Conservation (phyloP, 1,140 invertebrate genomes). For the Cyclina sinensis region DNA sequence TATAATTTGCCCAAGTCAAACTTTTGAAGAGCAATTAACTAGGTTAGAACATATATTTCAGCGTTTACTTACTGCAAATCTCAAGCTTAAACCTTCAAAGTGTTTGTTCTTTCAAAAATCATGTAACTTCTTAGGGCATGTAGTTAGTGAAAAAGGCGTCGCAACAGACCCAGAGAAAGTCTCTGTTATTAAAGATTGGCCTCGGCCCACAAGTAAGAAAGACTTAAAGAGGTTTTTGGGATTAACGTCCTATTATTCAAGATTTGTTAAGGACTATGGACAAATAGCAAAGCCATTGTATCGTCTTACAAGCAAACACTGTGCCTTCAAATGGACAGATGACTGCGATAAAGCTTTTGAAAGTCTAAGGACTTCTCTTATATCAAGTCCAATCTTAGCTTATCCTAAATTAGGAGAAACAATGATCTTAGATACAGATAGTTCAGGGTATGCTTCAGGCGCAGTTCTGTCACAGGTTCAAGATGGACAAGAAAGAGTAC, state of each 20-base stretch:
- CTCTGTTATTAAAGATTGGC: slow-evolving; percentile 63
- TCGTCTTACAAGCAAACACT: slow-evolving; percentile 51
- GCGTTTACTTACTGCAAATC: slow-evolving; percentile 7
- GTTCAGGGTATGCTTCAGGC: slow-evolving; percentile 72
- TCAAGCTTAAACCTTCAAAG: slow-evolving; percentile 65
- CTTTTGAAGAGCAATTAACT: not conserved
- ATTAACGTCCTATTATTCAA: slow-evolving; percentile 84
- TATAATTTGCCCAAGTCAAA: slow-evolving; percentile 5
- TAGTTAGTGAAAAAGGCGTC: slow-evolving; percentile 64
- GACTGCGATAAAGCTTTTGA: slow-evolving; percentile 70
- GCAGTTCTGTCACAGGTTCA: slow-evolving; percentile 77
- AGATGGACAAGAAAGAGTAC: slow-evolving; percentile 68
- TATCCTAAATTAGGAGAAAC: slow-evolving; percentile 36
- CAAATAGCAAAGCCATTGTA: slow-evolving; percentile 82
- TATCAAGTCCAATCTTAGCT: slow-evolving; percentile 59
- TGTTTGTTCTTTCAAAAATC: too few relatives aligned
- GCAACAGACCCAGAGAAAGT: slow-evolving; percentile 56
- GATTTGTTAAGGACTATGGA: slow-evolving; percentile 83
- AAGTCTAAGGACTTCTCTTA: slow-evolving; percentile 66
- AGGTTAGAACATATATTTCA: slow-evolving; percentile 3
- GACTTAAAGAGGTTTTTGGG: slow-evolving; percentile 87
- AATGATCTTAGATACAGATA: too few relatives aligned
- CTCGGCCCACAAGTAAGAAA: slow-evolving; percentile 76
- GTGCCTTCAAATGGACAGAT: slow-evolving; percentile 73
- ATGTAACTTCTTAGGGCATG: slow-evolving; percentile 68